A percentile compares a stretch with the other conserved stretches of the same genome.
Evolutionary conservation across 2,888 invertebrate genomes (phyloP).

Genomic region (Rotaria macrura): DNA sequence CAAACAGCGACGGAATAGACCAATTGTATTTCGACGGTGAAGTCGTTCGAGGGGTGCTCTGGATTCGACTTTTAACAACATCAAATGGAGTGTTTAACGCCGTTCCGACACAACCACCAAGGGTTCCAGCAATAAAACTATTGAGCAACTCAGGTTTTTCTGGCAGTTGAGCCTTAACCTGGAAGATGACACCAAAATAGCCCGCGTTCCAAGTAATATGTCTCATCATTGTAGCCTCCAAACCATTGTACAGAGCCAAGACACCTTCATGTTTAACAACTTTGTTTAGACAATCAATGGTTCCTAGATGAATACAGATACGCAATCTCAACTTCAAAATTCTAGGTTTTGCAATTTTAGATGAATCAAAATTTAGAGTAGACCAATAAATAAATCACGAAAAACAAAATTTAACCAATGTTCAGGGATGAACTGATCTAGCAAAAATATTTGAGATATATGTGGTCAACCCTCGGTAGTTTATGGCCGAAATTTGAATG

Average conservation of each 20-base stretch:
- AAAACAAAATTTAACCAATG: too few relatives aligned
- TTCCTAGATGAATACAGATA: neutral
- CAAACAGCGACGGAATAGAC: conserved; percentile 62
- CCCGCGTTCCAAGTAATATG: conserved; percentile 84
- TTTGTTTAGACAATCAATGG: neutral
- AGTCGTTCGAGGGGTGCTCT: conserved; percentile 71
- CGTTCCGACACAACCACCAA: conserved; percentile 74
- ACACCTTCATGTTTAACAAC: neutral
- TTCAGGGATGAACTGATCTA: too few relatives aligned
- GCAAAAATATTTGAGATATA: too few relatives aligned
- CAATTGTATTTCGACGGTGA: conserved; percentile 67
- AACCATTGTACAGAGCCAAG: conserved; percentile 56
- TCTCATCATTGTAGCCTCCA: conserved; percentile 74
- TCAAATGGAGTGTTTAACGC: conserved; percentile 85
- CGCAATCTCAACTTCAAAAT: too few relatives aligned
- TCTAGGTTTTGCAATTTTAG: neutral
- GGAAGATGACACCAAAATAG: conserved; percentile 52
- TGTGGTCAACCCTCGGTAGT: too few relatives aligned
- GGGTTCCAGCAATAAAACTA: conserved; percentile 67
- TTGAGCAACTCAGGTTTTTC: conserved; percentile 40
- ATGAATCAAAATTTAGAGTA: neutral
- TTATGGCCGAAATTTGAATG: too few relatives aligned
- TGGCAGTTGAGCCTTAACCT: neutral
- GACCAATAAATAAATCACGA: neutral
- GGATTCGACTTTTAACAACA: conserved; percentile 85